These are phyloP conservation scores for Atta cephalotes DNA, from an alignment of 1,140 invertebrate genomes.

Conservation along the genomic window DNA sequence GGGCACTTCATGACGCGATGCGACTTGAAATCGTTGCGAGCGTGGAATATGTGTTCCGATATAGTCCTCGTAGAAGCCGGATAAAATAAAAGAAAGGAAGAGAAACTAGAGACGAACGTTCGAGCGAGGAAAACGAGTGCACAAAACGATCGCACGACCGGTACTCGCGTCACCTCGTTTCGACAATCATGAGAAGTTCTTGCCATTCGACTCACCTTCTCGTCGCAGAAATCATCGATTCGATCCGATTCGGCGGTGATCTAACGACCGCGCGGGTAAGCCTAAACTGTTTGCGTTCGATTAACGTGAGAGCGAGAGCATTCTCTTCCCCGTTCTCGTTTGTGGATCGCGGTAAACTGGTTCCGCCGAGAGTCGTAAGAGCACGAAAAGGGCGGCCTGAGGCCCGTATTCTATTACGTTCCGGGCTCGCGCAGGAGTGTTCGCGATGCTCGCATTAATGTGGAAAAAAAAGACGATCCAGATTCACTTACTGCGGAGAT, in stretches of 20 bases:
- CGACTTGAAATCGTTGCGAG: slow-evolving; percentile 24
- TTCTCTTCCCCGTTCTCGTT: slow-evolving; percentile 41
- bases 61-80: neutral
- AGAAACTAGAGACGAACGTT: neutral
- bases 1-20: neutral
- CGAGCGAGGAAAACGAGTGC: neutral
- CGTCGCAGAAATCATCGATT: slow-evolving; percentile 67
- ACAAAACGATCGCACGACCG: neutral
- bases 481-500: slow-evolving; percentile 62
- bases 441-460: slow-evolving; percentile 61
- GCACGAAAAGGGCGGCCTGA: slow-evolving; percentile 66
- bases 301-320: slow-evolving; percentile 68
- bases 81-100: neutral
- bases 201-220: slow-evolving; percentile 54
- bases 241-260: slow-evolving; percentile 70
- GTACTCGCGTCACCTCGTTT: slow-evolving; percentile 19
- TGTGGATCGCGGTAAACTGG: slow-evolving; percentile 50
- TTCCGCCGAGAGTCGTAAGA: slow-evolving; percentile 68
- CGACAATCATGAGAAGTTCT: slow-evolving; percentile 69
- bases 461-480: slow-evolving; percentile 61
- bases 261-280: slow-evolving; percentile 71
- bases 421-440: slow-evolving; percentile 60
- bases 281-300: slow-evolving; percentile 77
- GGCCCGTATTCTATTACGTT: slow-evolving; percentile 65
- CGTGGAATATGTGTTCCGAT: slow-evolving; percentile 6